phyloP scores from a whole-genome alignment of 2,113 vertebrate genomes.

The Spilogale gracilis region DNA sequence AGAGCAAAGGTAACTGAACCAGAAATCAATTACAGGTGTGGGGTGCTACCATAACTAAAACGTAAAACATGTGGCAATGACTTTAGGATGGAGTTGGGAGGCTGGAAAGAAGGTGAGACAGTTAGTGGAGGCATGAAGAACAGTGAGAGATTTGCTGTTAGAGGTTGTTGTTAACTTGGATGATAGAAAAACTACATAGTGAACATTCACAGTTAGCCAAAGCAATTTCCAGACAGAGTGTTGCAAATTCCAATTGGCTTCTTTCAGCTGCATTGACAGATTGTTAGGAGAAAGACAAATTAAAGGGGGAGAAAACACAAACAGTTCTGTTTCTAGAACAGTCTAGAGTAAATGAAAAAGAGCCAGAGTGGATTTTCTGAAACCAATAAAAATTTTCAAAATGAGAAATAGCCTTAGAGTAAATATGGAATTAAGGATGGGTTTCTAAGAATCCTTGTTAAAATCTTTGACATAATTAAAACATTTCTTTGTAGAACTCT shows the following conservation, averaged over 20 bases:
- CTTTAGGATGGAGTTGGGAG: not conserved
- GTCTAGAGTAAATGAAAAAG: not conserved
- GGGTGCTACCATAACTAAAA: not conserved
- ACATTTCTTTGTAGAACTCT: not conserved
- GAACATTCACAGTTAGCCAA: not conserved
- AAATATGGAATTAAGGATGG: not conserved
- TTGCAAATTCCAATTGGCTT: not conserved
- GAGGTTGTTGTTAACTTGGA: not conserved
- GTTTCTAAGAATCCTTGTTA: not conserved
- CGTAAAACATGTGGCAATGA: not conserved
- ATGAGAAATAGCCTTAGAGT: not conserved
- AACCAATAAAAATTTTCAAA: not conserved
- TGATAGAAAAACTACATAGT: not conserved
- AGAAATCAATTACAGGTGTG: not conserved
- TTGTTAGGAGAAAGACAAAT: not conserved
- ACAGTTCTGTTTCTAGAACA: not conserved
- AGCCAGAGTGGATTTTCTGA: not conserved
- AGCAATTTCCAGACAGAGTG: not conserved
- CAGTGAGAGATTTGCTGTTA: not conserved
- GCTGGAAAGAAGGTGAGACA: not conserved
- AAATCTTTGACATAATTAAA: not conserved
- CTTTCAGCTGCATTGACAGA: not conserved
- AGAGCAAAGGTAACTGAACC: not conserved
- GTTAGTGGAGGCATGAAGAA: not conserved
- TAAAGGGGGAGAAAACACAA: not conserved